These are phyloP conservation scores for Harpegnathos saltator DNA, from an alignment of 1,140 invertebrate species.

Conservation along the genomic window DNA sequence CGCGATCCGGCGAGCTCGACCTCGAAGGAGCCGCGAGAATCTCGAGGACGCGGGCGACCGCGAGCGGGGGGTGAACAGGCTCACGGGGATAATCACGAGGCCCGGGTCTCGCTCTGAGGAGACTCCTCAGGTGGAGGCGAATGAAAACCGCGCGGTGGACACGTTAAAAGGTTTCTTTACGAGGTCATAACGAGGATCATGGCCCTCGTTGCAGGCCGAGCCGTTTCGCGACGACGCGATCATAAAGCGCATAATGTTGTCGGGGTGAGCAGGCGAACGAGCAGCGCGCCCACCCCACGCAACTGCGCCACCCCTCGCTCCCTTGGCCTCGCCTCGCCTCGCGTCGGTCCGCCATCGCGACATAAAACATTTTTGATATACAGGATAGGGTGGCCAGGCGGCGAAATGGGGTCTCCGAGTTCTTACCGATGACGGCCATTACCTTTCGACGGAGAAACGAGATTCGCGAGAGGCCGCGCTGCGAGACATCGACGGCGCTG, in stretches of 20 bases:
- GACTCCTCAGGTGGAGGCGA: background rate
- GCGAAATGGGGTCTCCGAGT: conserved; percentile 40
- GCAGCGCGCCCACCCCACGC: background rate
- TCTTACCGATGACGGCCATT: conserved; percentile 47
- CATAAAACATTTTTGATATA: conserved; percentile 71
- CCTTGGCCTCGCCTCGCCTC: background rate
- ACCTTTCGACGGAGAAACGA: conserved; percentile 24
- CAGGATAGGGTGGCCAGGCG: conserved; percentile 3
- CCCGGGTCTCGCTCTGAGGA: background rate
- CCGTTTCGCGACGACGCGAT: conserved; percentile 69
- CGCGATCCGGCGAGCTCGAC: background rate
- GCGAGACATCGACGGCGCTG: conserved; percentile 38
- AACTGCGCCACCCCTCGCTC: background rate
- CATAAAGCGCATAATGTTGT: conserved; percentile 75
- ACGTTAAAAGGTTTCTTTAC: conserved; percentile 80
- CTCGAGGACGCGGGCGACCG: too few species aligned
- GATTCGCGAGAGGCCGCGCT: conserved; percentile 29
- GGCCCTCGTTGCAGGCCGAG: conserved; percentile 37
- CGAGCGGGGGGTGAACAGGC: too few species aligned
- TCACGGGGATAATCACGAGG: conserved; percentile 7
- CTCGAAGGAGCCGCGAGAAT: too few species aligned
- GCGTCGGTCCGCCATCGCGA: background rate
- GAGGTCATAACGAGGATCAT: conserved; percentile 78
- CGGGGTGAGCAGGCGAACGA: conserved; percentile 46
- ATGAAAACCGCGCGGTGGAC: conserved; percentile 59